These are phyloP conservation scores for Lasiurus borealis DNA, from an alignment of 2,113 vertebrate species.

Conservation along the genomic window DNA sequence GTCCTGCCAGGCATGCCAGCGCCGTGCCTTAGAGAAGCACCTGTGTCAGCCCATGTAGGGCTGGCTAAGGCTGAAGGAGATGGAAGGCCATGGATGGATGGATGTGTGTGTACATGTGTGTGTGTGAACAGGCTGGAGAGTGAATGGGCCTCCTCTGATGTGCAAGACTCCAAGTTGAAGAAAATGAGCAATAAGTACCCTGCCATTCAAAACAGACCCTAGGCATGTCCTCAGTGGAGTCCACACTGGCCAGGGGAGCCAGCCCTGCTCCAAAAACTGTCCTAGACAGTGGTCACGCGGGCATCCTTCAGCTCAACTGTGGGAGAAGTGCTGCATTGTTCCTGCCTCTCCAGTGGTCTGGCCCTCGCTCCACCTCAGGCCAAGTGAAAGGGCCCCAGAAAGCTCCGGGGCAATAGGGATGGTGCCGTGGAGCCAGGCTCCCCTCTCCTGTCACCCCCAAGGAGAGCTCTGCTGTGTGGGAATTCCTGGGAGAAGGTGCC, in stretches of 20 bases:
- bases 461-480: not conserved
- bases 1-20: not conserved
- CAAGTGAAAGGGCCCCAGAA: not conserved
- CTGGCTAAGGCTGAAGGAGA: not conserved
- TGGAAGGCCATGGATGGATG: not conserved
- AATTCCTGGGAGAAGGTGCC: not conserved
- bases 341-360: not conserved
- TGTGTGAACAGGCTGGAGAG: not conserved
- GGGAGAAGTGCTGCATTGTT: not conserved
- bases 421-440: too few relatives aligned
- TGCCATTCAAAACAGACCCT: not conserved
- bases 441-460: not conserved
- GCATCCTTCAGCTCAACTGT: not conserved
- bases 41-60: not conserved
- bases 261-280: too few relatives aligned
- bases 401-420: not conserved
- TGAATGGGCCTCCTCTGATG: not conserved
- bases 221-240: not conserved
- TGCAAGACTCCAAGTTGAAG: not conserved
- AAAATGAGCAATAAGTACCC: not conserved
- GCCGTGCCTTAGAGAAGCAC: not conserved
- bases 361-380: not conserved
- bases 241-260: too few relatives aligned
- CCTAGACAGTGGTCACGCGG: not conserved
- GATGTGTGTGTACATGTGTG: not conserved